phyloP scores from a whole-genome alignment of 2,888 invertebrate species.

The Leptura quadrifasciata region DNA sequence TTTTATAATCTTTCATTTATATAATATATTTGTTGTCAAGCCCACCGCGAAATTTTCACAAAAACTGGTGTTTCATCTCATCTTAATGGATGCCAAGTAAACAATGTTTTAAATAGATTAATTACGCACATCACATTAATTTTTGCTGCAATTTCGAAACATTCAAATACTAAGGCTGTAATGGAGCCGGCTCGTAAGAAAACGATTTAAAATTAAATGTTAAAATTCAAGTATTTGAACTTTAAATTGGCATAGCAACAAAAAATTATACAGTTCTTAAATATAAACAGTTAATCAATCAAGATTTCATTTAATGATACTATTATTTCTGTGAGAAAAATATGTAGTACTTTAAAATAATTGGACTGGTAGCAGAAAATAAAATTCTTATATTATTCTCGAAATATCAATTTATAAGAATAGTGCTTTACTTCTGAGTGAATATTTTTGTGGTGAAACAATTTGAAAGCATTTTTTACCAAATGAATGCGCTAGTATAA shows the following conservation, averaged over 20 bases:
- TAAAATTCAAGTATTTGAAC: background rate
- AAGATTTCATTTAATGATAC: background rate
- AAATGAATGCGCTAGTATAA: too few species aligned
- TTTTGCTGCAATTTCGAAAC: constrained; percentile 14
- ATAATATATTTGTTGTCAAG: constrained; percentile 29
- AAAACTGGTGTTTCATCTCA: constrained; percentile 31
- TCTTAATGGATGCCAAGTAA: constrained; percentile 31
- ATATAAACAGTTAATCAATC: background rate
- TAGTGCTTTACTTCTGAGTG: background rate
- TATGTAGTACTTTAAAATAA: background rate
- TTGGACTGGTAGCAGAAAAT: background rate
- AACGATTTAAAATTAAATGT: background rate
- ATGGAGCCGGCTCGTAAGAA: background rate
- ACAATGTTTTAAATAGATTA: constrained; percentile 48
- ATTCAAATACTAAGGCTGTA: background rate
- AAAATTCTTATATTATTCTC: background rate
- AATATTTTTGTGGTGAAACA: too few species aligned
- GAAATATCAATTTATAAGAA: background rate
- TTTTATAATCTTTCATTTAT: constrained; percentile 1
- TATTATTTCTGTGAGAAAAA: background rate
- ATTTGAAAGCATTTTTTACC: too few species aligned
- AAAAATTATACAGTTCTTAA: background rate
- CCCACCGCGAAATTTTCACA: constrained; percentile 10
- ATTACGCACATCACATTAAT: constrained; percentile 44
- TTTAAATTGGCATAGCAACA: background rate